These are phyloP conservation scores for Genyomyrus donnyi DNA, from an alignment of 2,113 vertebrate species.

Conservation along the genomic window DNA sequence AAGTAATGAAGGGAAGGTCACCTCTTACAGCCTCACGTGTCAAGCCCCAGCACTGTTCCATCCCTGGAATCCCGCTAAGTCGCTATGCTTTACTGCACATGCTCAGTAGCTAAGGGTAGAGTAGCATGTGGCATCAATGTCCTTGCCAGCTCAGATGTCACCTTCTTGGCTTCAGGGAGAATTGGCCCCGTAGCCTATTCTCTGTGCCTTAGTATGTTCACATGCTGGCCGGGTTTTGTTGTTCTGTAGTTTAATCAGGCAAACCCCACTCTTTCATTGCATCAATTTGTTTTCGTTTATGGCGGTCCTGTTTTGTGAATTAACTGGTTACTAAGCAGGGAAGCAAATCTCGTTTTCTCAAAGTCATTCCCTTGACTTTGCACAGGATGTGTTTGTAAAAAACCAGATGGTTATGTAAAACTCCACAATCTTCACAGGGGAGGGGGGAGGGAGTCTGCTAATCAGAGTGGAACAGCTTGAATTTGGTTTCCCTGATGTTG, in stretches of 20 bases:
- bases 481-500: not conserved
- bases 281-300: not conserved
- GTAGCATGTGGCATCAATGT: not conserved
- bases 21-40: not conserved
- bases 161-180: not conserved
- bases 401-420: constrained; percentile 14
- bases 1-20: not conserved
- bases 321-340: not conserved
- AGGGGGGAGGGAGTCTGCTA: not conserved
- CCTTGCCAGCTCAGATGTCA: constrained; percentile 5
- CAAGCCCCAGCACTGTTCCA: not conserved
- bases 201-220: not conserved
- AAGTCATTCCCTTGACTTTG: constrained; percentile 1
- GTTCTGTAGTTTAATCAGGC: not conserved
- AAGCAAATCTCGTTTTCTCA: not conserved
- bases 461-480: constrained; percentile 10
- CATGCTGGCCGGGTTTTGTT: not conserved
- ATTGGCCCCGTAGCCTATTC: not conserved
- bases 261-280: not conserved
- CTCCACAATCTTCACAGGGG: not conserved
- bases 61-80: not conserved
- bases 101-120: not conserved
- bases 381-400: not conserved
- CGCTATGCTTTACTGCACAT: constrained; percentile 2
- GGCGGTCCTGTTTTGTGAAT: not conserved